Evolutionary conservation across 2,888 invertebrate genomes (phyloP).

Genomic region (Melieria picta): DNA sequence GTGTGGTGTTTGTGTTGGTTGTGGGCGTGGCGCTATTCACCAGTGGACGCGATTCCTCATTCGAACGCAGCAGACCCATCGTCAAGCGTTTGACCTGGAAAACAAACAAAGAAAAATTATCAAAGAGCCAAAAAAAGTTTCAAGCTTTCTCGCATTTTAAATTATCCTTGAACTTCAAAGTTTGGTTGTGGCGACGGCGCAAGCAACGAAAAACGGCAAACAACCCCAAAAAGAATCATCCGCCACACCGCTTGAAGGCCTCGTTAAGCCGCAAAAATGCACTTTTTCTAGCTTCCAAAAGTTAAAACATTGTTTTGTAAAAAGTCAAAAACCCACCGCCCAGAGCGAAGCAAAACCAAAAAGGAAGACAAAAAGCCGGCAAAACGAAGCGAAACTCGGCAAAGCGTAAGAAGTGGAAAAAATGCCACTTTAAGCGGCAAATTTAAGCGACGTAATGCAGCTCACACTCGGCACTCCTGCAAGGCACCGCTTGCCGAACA

Average conservation of each 20-base stretch:
- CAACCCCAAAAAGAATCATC: too few species aligned
- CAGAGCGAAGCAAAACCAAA: background rate
- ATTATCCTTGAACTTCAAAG: constrained; percentile 38
- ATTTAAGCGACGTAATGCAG: constrained; percentile 23
- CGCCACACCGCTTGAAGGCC: constrained; percentile 1
- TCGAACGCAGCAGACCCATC: constrained; percentile 72
- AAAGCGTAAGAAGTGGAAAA: constrained; percentile 2
- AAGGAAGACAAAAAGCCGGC: constrained; percentile 2
- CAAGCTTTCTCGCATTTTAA: constrained; percentile 19
- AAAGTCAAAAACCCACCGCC: constrained; percentile 12
- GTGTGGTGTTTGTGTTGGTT: constrained; percentile 72
- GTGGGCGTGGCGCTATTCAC: constrained; percentile 72
- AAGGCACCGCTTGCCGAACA: constrained; percentile 36
- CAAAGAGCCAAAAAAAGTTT: background rate
- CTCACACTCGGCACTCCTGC: background rate
- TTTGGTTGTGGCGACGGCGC: background rate
- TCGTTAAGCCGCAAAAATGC: constrained; percentile 38
- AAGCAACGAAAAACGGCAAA: too few species aligned
- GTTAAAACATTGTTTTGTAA: background rate
- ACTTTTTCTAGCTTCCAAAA: constrained; percentile 27
- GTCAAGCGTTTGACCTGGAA: constrained; percentile 76
- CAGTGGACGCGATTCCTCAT: constrained; percentile 80
- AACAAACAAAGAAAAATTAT: constrained; percentile 2
- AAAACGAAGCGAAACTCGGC: constrained; percentile 2
- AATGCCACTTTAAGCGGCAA: constrained; percentile 10